These are phyloP conservation scores for Matsumurasca onukii DNA, from an alignment of 1,140 invertebrate genomes.

Conservation along the genomic window DNA sequence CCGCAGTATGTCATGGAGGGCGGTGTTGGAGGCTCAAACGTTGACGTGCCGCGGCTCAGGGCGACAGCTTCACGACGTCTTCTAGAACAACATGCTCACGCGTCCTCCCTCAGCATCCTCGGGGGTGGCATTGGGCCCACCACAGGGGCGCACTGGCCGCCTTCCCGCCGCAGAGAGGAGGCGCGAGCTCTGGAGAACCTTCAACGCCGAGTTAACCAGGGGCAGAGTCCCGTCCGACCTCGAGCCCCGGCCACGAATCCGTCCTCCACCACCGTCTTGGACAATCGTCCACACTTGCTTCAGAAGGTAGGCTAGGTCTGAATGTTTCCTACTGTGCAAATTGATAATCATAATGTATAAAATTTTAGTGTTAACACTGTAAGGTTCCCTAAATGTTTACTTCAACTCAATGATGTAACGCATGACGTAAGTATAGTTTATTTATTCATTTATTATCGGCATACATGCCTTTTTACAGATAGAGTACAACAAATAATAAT, in stretches of 20 bases:
- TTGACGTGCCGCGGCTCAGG: background rate
- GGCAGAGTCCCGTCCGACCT: background rate
- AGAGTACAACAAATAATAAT: too few relatives aligned
- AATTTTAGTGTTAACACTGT: too few relatives aligned
- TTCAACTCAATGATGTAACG: too few relatives aligned
- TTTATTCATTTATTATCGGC: too few relatives aligned
- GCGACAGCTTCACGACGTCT: background rate
- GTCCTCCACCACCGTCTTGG: slow-evolving; percentile 42
- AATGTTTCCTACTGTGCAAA: too few relatives aligned
- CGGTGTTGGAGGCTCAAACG: background rate
- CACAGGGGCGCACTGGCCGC: slow-evolving; percentile 49
- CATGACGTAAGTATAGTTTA: too few relatives aligned
- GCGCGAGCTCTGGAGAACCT: slow-evolving; percentile 51
- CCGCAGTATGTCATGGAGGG: slow-evolving; percentile 13
- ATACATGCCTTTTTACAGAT: too few relatives aligned
- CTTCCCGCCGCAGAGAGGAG: slow-evolving; percentile 51
- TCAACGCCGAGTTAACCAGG: slow-evolving; percentile 49
- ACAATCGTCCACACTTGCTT: slow-evolving; percentile 52
- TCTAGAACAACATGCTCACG: slow-evolving; percentile 1
- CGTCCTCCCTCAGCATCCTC: background rate
- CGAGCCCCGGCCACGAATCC: slow-evolving; percentile 21
- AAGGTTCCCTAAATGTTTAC: too few relatives aligned
- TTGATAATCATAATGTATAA: too few relatives aligned
- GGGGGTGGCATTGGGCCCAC: slow-evolving; percentile 31
- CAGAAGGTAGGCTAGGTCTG: slow-evolving; percentile 51